Base-by-base conservation (phyloP, 1,140 invertebrate genomes). In the Lepidurus arcticus region DNA sequence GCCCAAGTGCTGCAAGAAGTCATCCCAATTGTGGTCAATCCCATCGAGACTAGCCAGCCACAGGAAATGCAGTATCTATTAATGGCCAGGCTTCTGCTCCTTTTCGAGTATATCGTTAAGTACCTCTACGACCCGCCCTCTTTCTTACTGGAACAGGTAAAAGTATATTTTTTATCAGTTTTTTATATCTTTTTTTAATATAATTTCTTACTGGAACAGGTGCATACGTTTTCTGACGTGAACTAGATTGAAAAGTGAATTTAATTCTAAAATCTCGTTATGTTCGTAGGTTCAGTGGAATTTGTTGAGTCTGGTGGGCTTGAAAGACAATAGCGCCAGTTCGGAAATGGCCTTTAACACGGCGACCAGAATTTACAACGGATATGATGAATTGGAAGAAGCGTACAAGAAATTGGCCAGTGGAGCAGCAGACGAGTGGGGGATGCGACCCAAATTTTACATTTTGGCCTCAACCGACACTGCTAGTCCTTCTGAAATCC, bases 71-170 rank as follows among this genome's bases (percentile, higher is more conserved):
- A 85, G 84, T 88, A 97, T 24, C 88, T 97, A 79, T 89, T 94
- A 82, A 86, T 96, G 7, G 93, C 93, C 0, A 88, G 96, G 73
- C 84, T 98, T 44, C 86, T 98, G 26, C 87, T 98, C 13, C 87
- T 98, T n/a, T 89, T 98, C 79, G 96, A 98, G 83, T 98, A 98
- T 83, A 90, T 98, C 77, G 94, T 98, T 90, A 94, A 94, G 84
- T 93, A 97, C 87, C 87, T 98, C 24, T 98, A 98, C 83, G 96
- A 97, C 84, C 85, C 88, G 10, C 87, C 88, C 8, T 80, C 84
- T 7, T 83, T 83, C 65, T 83, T 89, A 11, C 83, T 88, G 74
- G 86, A 88, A 78, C 88, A 89, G 84, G 87, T 89, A 81, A 79
- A 65, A 1, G 4, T 77, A 47, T 34, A 34, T 34, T 34, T 34